phyloP scores from a whole-genome alignment of 2,113 vertebrate species.

The Paedocypris sp. region DNA sequence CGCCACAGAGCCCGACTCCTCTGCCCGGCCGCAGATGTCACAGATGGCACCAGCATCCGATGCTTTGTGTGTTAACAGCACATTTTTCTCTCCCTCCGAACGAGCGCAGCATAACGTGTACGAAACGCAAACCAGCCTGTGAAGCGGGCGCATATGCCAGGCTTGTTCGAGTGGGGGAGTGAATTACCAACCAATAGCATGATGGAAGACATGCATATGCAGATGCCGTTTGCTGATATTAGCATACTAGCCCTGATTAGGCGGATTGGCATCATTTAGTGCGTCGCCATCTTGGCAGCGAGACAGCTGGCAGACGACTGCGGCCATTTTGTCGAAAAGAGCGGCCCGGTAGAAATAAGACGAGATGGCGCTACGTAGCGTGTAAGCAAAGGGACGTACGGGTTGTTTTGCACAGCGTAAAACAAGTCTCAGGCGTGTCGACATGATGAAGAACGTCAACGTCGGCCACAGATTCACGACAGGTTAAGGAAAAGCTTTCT shows the following conservation, averaged over 20 bases:
- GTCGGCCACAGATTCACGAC: too few species aligned
- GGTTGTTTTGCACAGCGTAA: too few species aligned
- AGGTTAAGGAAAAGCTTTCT: too few species aligned
- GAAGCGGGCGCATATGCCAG: neutral
- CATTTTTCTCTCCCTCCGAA: constrained; percentile 41
- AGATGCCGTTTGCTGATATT: constrained; percentile 74
- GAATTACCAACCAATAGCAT: constrained; percentile 12
- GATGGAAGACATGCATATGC: constrained; percentile 51
- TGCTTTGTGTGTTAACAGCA: constrained; percentile 35
- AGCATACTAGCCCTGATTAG: constrained; percentile 66
- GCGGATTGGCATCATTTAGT: constrained; percentile 63
- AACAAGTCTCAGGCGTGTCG: too few species aligned
- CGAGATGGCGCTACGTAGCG: constrained; percentile 38
- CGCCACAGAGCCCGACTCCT: constrained; percentile 48
- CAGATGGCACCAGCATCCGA: constrained; percentile 52
- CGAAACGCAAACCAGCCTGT: constrained; percentile 28
- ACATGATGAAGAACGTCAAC: too few species aligned
- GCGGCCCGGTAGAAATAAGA: constrained; percentile 51
- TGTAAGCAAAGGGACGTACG: too few species aligned
- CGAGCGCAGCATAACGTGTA: constrained; percentile 26
- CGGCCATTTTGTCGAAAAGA: constrained; percentile 65
- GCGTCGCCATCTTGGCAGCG: constrained; percentile 65
- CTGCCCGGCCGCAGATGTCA: constrained; percentile 61
- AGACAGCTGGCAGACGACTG: constrained; percentile 62
- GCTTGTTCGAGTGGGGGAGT: neutral